A percentile compares a stretch with the other conserved stretches of the same genome.
phyloP scores from a whole-genome alignment of 2,113 vertebrate genomes.

The Mesembrinibis cayennensis region DNA sequence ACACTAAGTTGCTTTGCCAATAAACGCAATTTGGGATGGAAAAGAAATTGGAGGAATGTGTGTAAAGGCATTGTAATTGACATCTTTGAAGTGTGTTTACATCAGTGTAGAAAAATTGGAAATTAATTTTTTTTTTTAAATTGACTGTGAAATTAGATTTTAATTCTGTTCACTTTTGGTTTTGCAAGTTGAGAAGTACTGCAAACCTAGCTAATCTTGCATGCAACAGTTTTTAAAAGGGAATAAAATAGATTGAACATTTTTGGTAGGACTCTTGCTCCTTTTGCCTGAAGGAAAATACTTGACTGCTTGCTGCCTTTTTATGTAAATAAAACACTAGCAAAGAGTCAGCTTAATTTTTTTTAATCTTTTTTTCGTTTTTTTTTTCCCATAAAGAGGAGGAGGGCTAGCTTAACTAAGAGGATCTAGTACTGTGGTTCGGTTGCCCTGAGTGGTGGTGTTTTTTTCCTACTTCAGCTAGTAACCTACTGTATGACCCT shows the following conservation, averaged over 20 bases:
- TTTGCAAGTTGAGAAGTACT: neutral
- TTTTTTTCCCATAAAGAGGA: neutral
- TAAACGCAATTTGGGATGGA: neutral
- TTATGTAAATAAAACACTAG: neutral
- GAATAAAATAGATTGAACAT: neutral
- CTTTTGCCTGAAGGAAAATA: neutral
- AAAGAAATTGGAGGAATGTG: neutral
- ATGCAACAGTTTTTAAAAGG: neutral
- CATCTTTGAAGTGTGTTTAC: conserved; percentile 38
- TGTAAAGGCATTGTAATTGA: neutral
- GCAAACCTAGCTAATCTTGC: neutral
- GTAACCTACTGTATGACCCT: neutral
- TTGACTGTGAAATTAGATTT: conserved; percentile 42
- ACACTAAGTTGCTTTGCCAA: neutral
- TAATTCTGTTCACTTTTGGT: neutral
- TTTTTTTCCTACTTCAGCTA: neutral
- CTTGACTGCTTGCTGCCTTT: neutral
- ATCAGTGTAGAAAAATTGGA: neutral
- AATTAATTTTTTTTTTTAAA: neutral
- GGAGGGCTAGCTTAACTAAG: neutral
- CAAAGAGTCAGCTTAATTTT: neutral
- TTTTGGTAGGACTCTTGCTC: neutral
- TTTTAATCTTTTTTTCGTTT: neutral
- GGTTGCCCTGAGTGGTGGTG: neutral
- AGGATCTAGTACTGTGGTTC: neutral